Percentiles rank a stretch among this genome's conserved stretches.
Evolutionary conservation across 35 echinoderm and acorn worm species (phyloP).

Genomic region (Apostichopus japonicus): DNA sequence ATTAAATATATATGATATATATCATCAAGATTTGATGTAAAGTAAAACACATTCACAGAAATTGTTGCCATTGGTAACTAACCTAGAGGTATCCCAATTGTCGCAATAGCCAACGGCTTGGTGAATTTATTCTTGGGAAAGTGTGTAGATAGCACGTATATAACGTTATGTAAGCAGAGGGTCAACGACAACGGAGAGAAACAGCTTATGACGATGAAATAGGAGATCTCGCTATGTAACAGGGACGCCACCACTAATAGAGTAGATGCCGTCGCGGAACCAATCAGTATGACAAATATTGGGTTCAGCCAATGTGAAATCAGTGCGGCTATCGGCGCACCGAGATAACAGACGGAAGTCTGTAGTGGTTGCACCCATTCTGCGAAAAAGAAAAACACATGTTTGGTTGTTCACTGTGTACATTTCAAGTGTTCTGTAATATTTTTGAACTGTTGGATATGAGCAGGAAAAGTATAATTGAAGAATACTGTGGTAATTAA

Average conservation of each 20-base stretch:
- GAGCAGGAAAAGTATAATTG: too few species aligned
- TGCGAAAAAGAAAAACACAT: not conserved
- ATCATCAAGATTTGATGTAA: not conserved
- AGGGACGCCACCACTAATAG: not conserved
- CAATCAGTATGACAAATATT: not conserved
- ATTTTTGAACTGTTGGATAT: too few species aligned
- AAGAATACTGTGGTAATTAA: too few species aligned
- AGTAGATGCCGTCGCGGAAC: not conserved
- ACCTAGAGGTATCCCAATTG: slow-evolving; percentile 20
- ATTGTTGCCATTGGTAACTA: not conserved
- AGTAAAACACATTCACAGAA: not conserved
- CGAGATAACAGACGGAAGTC: not conserved
- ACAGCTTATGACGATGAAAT: not conserved
- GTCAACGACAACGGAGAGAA: not conserved
- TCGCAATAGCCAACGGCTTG: not conserved
- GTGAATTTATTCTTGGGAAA: slow-evolving; percentile 12
- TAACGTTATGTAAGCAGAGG: not conserved
- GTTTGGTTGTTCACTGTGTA: too few species aligned
- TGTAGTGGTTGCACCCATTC: not conserved
- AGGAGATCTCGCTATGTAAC: not conserved
- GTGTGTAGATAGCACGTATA: not conserved
- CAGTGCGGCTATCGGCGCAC: not conserved
- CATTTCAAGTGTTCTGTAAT: too few species aligned
- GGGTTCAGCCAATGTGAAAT: not conserved
- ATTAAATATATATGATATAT: not conserved